Conservation (phyloP, 2,113 vertebrate genomes). For the Rhineura floridana region DNA sequence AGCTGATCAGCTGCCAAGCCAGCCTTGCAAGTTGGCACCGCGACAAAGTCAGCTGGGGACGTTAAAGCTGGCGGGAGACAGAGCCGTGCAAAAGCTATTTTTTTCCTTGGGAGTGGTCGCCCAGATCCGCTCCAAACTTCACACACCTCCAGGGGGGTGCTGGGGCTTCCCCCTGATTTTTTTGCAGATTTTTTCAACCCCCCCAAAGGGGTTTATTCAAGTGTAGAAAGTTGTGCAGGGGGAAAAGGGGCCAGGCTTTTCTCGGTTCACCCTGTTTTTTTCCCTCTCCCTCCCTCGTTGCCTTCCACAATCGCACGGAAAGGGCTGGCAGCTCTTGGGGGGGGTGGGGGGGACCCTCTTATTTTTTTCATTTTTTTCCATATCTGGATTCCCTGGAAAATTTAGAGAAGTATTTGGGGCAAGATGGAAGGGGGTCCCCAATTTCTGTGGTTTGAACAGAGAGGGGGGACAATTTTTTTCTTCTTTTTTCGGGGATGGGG, state of each 20-base stretch:
- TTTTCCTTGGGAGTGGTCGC: neutral
- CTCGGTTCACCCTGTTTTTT: slow-evolving; percentile 1
- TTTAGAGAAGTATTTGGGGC: neutral
- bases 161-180: neutral
- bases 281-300: neutral
- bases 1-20: neutral
- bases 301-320: slow-evolving; percentile 13
- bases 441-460: neutral
- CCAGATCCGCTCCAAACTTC: neutral
- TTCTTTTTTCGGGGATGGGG: neutral
- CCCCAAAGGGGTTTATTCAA: slow-evolving; percentile 30
- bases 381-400: neutral
- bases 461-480: neutral
- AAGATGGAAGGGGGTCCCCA: neutral
- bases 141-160: neutral
- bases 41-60: slow-evolving; percentile 39
- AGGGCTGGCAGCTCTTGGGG: slow-evolving; percentile 7
- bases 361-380: neutral
- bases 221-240: slow-evolving; percentile 33
- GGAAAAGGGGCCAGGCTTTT: slow-evolving; percentile 20
- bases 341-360: neutral
- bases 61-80: slow-evolving; percentile 25
- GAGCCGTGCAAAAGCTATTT: neutral
- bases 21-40: slow-evolving; percentile 4
- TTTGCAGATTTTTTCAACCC: slow-evolving; percentile 7